These are phyloP conservation scores for Hydropsyche tenuis DNA, from an alignment of 1,140 invertebrate genomes.

Conservation along the genomic window DNA sequence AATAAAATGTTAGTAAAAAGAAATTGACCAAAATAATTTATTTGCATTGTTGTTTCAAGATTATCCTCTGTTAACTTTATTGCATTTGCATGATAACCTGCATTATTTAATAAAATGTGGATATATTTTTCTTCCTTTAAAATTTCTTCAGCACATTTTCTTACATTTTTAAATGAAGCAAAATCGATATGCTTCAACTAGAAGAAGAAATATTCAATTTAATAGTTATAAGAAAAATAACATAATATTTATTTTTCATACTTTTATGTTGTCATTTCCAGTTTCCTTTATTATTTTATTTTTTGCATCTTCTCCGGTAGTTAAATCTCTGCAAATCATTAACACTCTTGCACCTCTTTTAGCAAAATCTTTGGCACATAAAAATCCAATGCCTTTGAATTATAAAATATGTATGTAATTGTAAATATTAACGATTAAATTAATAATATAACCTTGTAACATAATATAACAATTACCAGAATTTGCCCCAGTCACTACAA, in stretches of 20 bases:
- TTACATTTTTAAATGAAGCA: slow-evolving; percentile 60
- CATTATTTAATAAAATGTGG: slow-evolving; percentile 75
- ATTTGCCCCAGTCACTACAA: slow-evolving; percentile 45
- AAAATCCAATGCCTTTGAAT: slow-evolving; percentile 82
- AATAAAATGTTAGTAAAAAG: slow-evolving; percentile 69
- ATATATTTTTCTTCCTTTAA: slow-evolving; percentile 61
- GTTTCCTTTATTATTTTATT: slow-evolving; percentile 66
- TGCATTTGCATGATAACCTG: slow-evolving; percentile 53
- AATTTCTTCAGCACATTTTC: slow-evolving; percentile 62
- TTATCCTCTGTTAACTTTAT: slow-evolving; percentile 66
- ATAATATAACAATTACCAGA: slow-evolving; percentile 31
- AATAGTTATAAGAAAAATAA: too few species aligned
- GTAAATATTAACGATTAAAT: not conserved
- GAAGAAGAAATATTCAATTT: too few species aligned
- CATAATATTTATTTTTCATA: slow-evolving; percentile 44
- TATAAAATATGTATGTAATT: not conserved
- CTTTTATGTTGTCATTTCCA: slow-evolving; percentile 64
- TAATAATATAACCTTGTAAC: not conserved
- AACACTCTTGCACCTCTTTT: slow-evolving; percentile 70
- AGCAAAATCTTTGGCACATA: slow-evolving; percentile 69
- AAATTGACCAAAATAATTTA: slow-evolving; percentile 74
- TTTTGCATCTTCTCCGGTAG: slow-evolving; percentile 54
- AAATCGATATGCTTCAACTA: slow-evolving; percentile 64
- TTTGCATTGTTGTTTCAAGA: slow-evolving; percentile 67
- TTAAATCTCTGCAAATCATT: slow-evolving; percentile 68